Evolutionary conservation across 1,140 invertebrate genomes (phyloP).

Genomic region (Zaprionus vittiger): DNA sequence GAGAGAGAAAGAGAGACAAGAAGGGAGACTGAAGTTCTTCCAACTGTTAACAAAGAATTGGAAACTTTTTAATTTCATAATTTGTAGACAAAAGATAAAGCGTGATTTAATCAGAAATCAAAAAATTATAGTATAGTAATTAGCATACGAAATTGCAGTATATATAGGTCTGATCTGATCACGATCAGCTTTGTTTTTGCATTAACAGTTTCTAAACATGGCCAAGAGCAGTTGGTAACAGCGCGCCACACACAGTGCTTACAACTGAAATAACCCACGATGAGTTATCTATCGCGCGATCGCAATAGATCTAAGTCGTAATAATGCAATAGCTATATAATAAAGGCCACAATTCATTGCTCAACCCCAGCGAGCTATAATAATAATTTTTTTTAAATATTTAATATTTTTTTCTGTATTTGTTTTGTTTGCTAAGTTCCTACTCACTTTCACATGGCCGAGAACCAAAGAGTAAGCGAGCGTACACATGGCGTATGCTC

Average conservation of each 20-base stretch:
- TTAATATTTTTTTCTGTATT: conserved; percentile 5
- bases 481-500: conserved; percentile 65
- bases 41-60: background rate
- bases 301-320: conserved; percentile 1
- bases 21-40: background rate
- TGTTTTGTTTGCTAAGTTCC: conserved; percentile 3
- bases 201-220: background rate
- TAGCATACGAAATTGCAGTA: conserved; percentile 4
- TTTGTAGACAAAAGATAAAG: conserved; percentile 8
- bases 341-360: conserved; percentile 9
- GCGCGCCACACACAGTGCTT: background rate
- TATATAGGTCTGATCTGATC: conserved; percentile 2
- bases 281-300: conserved; percentile 4
- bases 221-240: background rate
- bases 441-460: conserved; percentile 10
- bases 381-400: conserved; percentile 12
- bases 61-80: conserved; percentile 10
- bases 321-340: background rate
- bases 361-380: background rate
- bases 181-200: background rate
- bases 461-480: background rate
- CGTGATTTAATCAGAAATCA: background rate
- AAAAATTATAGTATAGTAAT: background rate
- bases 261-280: background rate
- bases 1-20: background rate